A percentile compares a stretch with the other conserved stretches of the same genome.
phyloP scores from a whole-genome alignment of 2,888 invertebrate species.

The Tuta absoluta region DNA sequence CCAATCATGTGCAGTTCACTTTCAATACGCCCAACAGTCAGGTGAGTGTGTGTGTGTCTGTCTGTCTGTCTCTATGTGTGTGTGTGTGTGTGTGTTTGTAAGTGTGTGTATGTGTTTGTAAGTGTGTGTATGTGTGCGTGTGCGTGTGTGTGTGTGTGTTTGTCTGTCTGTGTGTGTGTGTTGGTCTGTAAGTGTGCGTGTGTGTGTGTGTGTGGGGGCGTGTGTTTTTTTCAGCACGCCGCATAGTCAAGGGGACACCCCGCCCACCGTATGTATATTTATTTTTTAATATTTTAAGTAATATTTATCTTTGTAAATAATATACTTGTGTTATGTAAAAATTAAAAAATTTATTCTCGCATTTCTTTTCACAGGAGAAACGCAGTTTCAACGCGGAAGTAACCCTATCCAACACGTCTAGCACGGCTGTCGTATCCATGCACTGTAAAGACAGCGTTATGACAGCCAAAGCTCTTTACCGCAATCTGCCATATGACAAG shows the following conservation, averaged over 20 bases:
- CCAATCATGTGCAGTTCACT: constrained; percentile 83
- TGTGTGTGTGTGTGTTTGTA: not conserved
- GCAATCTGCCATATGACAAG: constrained; percentile 85
- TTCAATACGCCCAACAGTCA: constrained; percentile 93
- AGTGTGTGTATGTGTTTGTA: not conserved
- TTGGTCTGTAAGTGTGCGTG: too few species aligned
- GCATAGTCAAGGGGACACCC: too few species aligned
- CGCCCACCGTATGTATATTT: too few species aligned
- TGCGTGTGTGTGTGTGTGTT: not conserved
- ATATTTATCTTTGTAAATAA: too few species aligned
- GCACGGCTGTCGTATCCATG: constrained; percentile 80
- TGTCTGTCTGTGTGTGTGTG: constrained; percentile 8
- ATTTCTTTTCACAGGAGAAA: constrained; percentile 61
- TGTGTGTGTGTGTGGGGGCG: too few species aligned
- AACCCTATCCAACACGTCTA: constrained; percentile 63
- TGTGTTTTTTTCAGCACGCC: too few species aligned
- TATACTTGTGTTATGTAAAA: too few species aligned
- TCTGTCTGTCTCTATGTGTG: not conserved
- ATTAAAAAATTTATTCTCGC: not conserved
- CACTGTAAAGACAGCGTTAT: constrained; percentile 85
- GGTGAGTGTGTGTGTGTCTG: constrained; percentile 61
- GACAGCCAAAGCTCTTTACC: constrained; percentile 86
- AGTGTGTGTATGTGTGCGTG: not conserved
- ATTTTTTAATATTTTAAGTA: too few species aligned
- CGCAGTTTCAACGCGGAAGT: constrained; percentile 72